Conservation (phyloP, 2,888 invertebrate species). For the Pristionchus maxplancki region DNA sequence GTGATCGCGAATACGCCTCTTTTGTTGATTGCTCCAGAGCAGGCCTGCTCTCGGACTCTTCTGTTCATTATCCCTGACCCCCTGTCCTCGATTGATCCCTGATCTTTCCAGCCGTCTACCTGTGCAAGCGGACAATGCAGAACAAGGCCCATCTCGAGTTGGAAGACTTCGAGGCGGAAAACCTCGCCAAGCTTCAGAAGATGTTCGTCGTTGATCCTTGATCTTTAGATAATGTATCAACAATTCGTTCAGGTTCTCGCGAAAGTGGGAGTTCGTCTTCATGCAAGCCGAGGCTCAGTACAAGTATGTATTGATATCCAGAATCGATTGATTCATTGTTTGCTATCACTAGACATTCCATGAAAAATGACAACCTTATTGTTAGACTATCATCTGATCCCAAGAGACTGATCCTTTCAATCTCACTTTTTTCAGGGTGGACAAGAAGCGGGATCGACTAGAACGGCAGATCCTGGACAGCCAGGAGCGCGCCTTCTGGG, state of each 20-base stretch:
- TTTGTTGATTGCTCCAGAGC: neutral
- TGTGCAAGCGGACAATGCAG: slow-evolving; percentile 99
- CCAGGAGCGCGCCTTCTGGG: slow-evolving; percentile 99
- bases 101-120: slow-evolving; percentile 89
- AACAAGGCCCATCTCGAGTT: slow-evolving; percentile 97
- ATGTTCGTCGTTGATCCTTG: slow-evolving; percentile 84
- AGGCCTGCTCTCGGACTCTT: neutral
- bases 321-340: too few species aligned
- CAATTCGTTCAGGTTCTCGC: slow-evolving; percentile 82
- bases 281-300: slow-evolving; percentile 97
- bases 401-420: too few species aligned
- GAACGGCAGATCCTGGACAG: slow-evolving; percentile 98
- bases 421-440: slow-evolving; percentile 85
- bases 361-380: too few species aligned
- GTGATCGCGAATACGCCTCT: neutral
- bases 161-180: slow-evolving; percentile 99
- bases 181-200: slow-evolving; percentile 95
- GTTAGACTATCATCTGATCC: too few species aligned
- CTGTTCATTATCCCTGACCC: neutral
- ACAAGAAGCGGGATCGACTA: slow-evolving; percentile 97
- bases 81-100: neutral
- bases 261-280: slow-evolving; percentile 99
- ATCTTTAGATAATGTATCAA: neutral
- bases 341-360: too few species aligned
- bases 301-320: too few species aligned